Percentiles rank a stretch among this genome's conserved stretches.
Conservation (phyloP, 2,888 invertebrate species). For the Chorisops tibialis region DNA sequence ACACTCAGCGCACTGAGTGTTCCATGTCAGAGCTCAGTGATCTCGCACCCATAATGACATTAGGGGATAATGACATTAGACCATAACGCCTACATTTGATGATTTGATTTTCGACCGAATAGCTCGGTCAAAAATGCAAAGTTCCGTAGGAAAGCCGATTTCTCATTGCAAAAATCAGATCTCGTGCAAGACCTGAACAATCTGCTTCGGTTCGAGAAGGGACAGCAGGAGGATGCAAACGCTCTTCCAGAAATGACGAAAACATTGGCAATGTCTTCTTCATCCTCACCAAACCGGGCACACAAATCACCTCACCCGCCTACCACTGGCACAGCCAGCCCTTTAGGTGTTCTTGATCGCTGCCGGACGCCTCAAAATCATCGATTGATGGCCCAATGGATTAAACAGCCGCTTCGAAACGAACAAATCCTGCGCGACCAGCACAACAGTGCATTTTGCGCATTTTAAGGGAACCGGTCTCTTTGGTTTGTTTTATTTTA, state of each 20-base stretch:
- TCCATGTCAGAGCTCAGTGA: too few relatives aligned
- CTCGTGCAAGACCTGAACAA: conserved; percentile 78
- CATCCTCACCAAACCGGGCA: conserved; percentile 70
- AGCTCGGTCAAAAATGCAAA: too few relatives aligned
- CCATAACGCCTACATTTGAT: too few relatives aligned
- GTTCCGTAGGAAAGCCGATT: conserved; percentile 72
- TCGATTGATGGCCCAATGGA: conserved; percentile 82
- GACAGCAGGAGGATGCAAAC: conserved; percentile 72
- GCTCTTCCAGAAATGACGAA: conserved; percentile 71
- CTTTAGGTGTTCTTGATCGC: conserved; percentile 74
- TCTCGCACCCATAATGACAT: too few relatives aligned
- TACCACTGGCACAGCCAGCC: conserved; percentile 59
- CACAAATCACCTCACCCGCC: conserved; percentile 47
- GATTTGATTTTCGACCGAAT: too few relatives aligned
- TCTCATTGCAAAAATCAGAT: conserved; percentile 60
- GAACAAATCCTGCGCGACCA: conserved; percentile 78
- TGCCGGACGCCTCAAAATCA: conserved; percentile 86
- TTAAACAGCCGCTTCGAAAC: conserved; percentile 88
- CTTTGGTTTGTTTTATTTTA: too few relatives aligned
- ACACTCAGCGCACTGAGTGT: too few relatives aligned
- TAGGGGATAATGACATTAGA: too few relatives aligned
- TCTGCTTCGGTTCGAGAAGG: conserved; percentile 71
- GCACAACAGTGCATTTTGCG: too few relatives aligned
- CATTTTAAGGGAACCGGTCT: too few relatives aligned
- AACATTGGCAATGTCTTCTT: conserved; percentile 66